Conservation (phyloP, 2,888 invertebrate species). For the Serrognathus titanus region DNA sequence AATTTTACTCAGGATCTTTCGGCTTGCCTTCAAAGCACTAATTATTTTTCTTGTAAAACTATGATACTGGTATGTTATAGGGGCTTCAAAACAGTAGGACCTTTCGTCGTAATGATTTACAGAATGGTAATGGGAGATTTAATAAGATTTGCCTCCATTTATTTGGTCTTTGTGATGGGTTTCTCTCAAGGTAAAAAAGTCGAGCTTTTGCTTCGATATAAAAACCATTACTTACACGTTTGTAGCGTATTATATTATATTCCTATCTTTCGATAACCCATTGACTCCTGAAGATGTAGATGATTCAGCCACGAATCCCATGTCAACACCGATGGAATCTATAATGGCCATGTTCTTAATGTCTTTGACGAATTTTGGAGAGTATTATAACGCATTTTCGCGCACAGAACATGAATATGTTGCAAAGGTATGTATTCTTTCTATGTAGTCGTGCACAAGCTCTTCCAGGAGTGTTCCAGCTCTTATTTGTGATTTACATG, state of each 20-base stretch:
- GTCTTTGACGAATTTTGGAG: conserved; percentile 95
- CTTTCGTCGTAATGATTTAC: conserved; percentile 99
- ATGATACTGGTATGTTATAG: conserved; percentile 52
- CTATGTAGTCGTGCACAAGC: neutral
- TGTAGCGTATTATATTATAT: conserved; percentile 87
- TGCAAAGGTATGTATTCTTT: conserved; percentile 66
- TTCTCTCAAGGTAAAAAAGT: conserved; percentile 81
- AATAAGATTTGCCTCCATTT: conserved; percentile 92
- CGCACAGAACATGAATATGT: conserved; percentile 84
- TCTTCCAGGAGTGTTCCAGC: conserved; percentile 50
- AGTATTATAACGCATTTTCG: conserved; percentile 88
- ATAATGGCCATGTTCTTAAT: conserved; percentile 98
- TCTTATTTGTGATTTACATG: conserved; percentile 96
- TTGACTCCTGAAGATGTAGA: conserved; percentile 79
- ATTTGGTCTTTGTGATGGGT: conserved; percentile 94
- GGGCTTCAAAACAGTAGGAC: conserved; percentile 96
- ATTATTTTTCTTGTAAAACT: too few species aligned
- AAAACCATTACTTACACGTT: conserved; percentile 24
- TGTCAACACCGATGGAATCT: conserved; percentile 90
- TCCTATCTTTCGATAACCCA: conserved; percentile 82
- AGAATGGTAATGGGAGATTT: conserved; percentile 97
- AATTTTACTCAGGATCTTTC: too few species aligned
- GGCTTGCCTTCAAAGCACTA: too few species aligned
- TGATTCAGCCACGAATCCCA: conserved; percentile 78
- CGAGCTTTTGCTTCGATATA: neutral